Conservation (phyloP, 2,888 invertebrate genomes). For the Toxonevra muliebris region DNA sequence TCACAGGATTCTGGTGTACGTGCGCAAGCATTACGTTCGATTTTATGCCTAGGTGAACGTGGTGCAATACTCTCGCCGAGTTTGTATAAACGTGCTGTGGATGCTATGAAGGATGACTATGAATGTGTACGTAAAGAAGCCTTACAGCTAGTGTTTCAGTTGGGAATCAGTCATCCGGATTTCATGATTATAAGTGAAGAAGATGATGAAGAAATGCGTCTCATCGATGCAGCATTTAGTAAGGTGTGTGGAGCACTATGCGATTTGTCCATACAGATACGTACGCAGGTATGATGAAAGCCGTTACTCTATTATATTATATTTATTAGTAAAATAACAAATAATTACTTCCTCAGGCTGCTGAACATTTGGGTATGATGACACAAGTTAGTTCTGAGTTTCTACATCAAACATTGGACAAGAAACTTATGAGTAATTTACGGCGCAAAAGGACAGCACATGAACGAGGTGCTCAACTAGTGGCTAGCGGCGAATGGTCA, state of each 20-base stretch:
- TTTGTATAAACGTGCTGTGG: conserved; percentile 73
- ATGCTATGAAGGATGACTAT: conserved; percentile 88
- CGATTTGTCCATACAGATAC: conserved; percentile 88
- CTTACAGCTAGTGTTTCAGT: conserved; percentile 83
- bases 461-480: conserved; percentile 84
- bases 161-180: conserved; percentile 89
- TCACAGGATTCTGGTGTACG: conserved; percentile 91
- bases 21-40: conserved; percentile 86
- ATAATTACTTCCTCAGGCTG: conserved; percentile 67
- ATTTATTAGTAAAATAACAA: neutral
- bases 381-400: conserved; percentile 87
- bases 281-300: conserved; percentile 70
- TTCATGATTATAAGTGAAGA: conserved; percentile 70
- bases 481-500: conserved; percentile 89
- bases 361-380: conserved; percentile 86
- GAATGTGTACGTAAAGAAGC: conserved; percentile 91
- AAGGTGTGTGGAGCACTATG: conserved; percentile 93
- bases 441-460: conserved; percentile 85
- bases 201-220: conserved; percentile 83
- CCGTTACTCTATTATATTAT: neutral
- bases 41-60: conserved; percentile 83
- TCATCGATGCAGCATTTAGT: conserved; percentile 96
- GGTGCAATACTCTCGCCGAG: conserved; percentile 80
- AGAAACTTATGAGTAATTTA: conserved; percentile 96
- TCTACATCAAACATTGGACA: conserved; percentile 95